These are phyloP conservation scores for Parelbella ahira DNA, from an alignment of 2,888 invertebrate species.

Conservation along the genomic window DNA sequence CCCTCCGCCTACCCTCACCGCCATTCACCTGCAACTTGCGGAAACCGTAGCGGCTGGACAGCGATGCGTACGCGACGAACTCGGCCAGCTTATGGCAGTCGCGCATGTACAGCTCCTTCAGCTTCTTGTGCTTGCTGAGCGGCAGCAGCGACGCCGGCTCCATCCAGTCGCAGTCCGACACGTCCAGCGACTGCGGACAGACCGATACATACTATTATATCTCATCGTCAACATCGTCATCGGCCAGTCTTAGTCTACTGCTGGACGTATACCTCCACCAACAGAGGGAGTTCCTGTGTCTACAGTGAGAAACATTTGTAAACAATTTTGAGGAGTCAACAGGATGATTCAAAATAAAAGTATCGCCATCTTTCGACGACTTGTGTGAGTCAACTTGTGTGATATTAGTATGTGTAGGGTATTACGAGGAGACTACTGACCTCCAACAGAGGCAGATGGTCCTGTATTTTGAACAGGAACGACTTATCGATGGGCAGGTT, in stretches of 20 bases:
- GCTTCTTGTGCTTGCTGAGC: slow-evolving; percentile 83
- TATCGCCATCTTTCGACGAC: no score
- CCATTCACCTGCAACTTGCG: slow-evolving; percentile 78
- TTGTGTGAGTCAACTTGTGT: no score
- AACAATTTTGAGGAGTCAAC: no score
- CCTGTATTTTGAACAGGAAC: slow-evolving; percentile 77
- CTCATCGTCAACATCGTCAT: no score
- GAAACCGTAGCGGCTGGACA: slow-evolving; percentile 85
- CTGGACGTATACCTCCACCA: no score
- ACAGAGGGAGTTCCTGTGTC: no score
- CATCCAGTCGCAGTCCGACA: slow-evolving; percentile 88
- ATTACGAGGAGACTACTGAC: no score
- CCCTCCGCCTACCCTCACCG: no score
- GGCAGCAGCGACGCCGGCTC: slow-evolving; percentile 86
- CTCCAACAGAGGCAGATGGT: slow-evolving; percentile 69
- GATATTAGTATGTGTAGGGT: no score
- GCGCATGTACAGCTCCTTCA: slow-evolving; percentile 82
- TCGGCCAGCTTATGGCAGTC: slow-evolving; percentile 85
- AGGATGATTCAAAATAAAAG: no score
- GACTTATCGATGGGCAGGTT: slow-evolving; percentile 68
- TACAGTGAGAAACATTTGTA: no score
- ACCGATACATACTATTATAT: background rate
- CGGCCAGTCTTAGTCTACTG: no score
- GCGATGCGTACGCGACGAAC: slow-evolving; percentile 88
- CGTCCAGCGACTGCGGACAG: slow-evolving; percentile 80